Evolutionary conservation across 2,113 vertebrate species (phyloP).

Genomic region (Mesoclemmys tuberculata): DNA sequence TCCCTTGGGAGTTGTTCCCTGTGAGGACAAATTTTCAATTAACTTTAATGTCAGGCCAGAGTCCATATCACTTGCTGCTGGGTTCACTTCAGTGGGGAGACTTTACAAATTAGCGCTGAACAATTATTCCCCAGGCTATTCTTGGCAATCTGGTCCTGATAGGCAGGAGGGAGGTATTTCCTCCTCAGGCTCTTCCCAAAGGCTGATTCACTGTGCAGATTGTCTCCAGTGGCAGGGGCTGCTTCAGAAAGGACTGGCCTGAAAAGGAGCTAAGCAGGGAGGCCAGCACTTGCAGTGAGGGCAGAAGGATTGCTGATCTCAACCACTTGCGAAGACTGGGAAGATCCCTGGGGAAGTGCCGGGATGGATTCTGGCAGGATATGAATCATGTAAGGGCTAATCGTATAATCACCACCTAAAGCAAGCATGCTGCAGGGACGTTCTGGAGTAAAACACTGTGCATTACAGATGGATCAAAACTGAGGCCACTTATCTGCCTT

Average conservation of each 20-base stretch:
- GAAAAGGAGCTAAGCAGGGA: neutral
- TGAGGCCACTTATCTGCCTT: neutral
- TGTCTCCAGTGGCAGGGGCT: neutral
- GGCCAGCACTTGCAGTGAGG: too few species aligned
- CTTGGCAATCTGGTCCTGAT: conserved; percentile 48
- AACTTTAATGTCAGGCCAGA: conserved; percentile 53
- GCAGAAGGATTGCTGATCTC: rapidly evolving
- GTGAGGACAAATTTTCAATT: conserved; percentile 35
- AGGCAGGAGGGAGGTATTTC: conserved; percentile 31
- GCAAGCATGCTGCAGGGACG: neutral
- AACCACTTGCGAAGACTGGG: neutral
- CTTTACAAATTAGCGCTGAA: conserved; percentile 74
- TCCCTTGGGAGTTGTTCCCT: neutral
- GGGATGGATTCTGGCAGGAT: neutral
- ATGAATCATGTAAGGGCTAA: neutral
- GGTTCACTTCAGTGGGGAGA: conserved; percentile 42
- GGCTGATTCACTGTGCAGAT: neutral
- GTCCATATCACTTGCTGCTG: conserved; percentile 44
- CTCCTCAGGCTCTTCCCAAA: conserved; percentile 35
- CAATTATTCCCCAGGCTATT: conserved; percentile 59
- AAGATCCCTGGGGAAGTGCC: neutral
- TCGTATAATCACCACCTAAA: neutral
- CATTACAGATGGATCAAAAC: neutral
- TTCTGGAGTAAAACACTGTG: neutral
- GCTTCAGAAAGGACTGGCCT: neutral